Evolutionary conservation across 2,113 vertebrate species (phyloP), one percentile per base, ranked within the genome.

Genomic region (Lepidothrix coronata): DNA sequence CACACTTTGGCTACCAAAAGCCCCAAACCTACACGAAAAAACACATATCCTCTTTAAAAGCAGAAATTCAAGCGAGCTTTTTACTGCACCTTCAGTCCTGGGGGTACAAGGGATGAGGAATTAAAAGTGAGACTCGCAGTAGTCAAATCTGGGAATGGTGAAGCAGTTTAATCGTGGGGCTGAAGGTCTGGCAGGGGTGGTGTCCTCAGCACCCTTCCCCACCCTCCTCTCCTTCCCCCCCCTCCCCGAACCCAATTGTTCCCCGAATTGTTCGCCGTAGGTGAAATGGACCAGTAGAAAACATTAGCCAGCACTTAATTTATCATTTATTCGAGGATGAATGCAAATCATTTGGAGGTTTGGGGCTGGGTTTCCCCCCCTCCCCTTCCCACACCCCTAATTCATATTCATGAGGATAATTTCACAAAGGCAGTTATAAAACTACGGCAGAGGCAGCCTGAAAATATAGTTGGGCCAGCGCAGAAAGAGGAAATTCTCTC

Each of bases 401-500:
- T 98, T 97, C 97, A 98, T 98, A 98, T 98, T 98, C 96, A 98
- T 98, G 97, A 98, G 93, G 93, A 97, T 91, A 93, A 97, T 95
- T 97, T 94, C 96, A 98, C 96, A 98, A 98, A 98, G 96, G 92
- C 96, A 96, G 82, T 95, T 97, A 96, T 90, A 97, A 98, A 97
- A 97, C 94, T 92, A 96, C 88, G 93, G 75, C 96, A 88, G 80
- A 82, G 46, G 31, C 54, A 72, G 80, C 81, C 61, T 52, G 83
- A 62, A 97, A 96, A 97, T 93, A 96, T 62, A 88, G 84, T 48
- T 88, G 86, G 82, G 85, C 71, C 63, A 62, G 51, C 1, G 18
- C 31, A 94, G 78, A 92, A 35, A 91, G 76, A 93, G 84, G 87
- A 95, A 96, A 96, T 85, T 78, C 80, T 58, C 46, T 72, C 44